A percentile compares a stretch with the other conserved stretches of the same genome.
These are phyloP conservation scores for Lumbricus terrestris DNA, from an alignment of 2,888 invertebrate genomes.

Conservation along the genomic window DNA sequence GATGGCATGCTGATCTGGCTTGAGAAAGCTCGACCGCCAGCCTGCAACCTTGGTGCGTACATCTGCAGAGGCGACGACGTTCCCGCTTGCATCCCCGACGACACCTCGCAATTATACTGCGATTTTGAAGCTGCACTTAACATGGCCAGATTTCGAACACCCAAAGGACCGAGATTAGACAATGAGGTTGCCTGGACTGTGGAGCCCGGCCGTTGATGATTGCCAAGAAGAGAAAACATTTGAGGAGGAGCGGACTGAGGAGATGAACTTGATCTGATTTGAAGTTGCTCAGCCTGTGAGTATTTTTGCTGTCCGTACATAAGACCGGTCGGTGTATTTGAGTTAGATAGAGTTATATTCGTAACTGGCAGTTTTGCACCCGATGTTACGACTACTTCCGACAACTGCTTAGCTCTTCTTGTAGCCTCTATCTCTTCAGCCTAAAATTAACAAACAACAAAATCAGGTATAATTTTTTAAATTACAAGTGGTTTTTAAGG, in stretches of 20 bases:
- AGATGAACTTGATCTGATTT: background rate
- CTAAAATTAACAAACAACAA: background rate
- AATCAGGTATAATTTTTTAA: too few species aligned
- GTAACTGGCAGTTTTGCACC: background rate
- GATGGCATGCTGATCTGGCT: background rate
- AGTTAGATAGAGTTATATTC: background rate
- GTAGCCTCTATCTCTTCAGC: slow-evolving; percentile 3
- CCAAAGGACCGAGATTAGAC: background rate
- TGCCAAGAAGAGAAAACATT: slow-evolving; percentile 3
- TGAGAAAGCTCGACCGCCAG: background rate
- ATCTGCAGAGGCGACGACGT: background rate
- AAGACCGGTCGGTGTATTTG: background rate
- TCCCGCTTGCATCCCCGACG: background rate
- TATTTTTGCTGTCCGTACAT: background rate
- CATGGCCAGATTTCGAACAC: background rate
- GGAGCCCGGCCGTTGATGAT: background rate
- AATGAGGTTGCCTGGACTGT: background rate
- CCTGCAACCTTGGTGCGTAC: background rate
- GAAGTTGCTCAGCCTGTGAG: background rate
- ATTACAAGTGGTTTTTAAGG: too few species aligned
- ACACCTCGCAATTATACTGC: background rate
- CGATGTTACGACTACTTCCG: background rate
- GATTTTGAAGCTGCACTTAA: background rate
- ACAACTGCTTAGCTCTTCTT: background rate
- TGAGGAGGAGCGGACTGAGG: background rate